Evolutionary conservation across 1,140 invertebrate genomes (phyloP).

Genomic region (Drosophila nebulosa): DNA sequence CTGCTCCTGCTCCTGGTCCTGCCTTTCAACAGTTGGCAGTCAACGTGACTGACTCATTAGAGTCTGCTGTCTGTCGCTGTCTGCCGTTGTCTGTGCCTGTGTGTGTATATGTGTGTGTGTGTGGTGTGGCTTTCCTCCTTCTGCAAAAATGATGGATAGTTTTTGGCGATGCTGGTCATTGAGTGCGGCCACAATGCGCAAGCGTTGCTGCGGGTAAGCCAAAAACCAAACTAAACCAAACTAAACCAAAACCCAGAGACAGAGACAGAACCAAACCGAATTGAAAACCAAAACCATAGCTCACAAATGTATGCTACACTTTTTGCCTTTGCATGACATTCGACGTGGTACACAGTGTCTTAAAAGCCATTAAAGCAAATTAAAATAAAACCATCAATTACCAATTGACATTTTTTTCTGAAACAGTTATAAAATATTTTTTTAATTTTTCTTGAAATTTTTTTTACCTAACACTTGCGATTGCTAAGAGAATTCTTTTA

Average conservation of each 20-base stretch:
- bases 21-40: slow-evolving; percentile 49
- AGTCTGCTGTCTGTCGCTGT: neutral
- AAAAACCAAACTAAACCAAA: neutral
- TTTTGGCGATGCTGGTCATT: slow-evolving; percentile 65
- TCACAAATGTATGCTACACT: slow-evolving; percentile 44
- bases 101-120: neutral
- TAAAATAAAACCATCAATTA: neutral
- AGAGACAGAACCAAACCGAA: neutral
- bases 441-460: neutral
- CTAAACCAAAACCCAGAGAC: no score
- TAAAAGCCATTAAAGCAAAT: neutral
- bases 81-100: neutral
- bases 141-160: slow-evolving; percentile 62
- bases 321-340: slow-evolving; percentile 9
- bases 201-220: slow-evolving; percentile 68
- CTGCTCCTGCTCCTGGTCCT: slow-evolving; percentile 26
- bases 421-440: neutral
- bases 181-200: slow-evolving; percentile 47
- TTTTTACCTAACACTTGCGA: neutral
- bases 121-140: neutral
- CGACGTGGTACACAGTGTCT: slow-evolving; percentile 18
- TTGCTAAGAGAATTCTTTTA: no score
- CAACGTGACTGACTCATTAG: slow-evolving; percentile 57
- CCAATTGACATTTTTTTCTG: no score
- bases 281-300: slow-evolving; percentile 13